Percentiles rank a stretch among this genome's conserved stretches.
Evolutionary conservation across 2,888 invertebrate genomes (phyloP).

Genomic region (Eupeodes latifasciatus): DNA sequence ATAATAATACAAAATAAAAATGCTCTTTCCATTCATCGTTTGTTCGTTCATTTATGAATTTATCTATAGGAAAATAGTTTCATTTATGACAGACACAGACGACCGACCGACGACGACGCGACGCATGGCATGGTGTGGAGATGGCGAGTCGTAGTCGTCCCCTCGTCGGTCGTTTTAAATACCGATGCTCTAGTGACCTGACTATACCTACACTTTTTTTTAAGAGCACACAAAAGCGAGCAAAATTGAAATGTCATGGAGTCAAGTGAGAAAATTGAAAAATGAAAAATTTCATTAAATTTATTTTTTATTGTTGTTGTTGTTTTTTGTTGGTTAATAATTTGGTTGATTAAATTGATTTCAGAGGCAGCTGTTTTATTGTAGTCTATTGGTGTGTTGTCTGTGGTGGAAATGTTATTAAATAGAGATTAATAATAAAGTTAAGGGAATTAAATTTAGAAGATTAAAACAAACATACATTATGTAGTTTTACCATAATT

Average conservation of each 20-base stretch:
- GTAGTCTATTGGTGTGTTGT: not conserved
- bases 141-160: not conserved
- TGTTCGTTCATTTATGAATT: not conserved
- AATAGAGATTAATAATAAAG: too few relatives aligned
- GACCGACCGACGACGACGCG: not conserved
- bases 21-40: conserved; percentile 51
- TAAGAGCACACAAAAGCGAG: conserved; percentile 2
- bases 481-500: too few relatives aligned
- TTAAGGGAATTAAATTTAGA: too few relatives aligned
- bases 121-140: too few relatives aligned
- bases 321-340: not conserved
- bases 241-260: conserved; percentile 61
- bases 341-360: conserved; percentile 52
- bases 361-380: not conserved
- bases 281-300: conserved; percentile 51
- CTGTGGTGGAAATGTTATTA: not conserved
- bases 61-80: conserved; percentile 48
- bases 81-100: conserved; percentile 64
- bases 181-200: conserved; percentile 63
- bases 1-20: conserved; percentile 14
- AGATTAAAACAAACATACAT: too few relatives aligned
- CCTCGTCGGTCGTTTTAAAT: not conserved
- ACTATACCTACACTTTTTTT: not conserved
- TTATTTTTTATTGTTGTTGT: conserved; percentile 13
- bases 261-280: conserved; percentile 64